Percentiles rank a stretch among this genome's conserved stretches.
Evolutionary conservation across 30 jellyfish, hydroid and myxozoan genomes (phyloP).

Genomic region (Chrysaora quinquecirrha): DNA sequence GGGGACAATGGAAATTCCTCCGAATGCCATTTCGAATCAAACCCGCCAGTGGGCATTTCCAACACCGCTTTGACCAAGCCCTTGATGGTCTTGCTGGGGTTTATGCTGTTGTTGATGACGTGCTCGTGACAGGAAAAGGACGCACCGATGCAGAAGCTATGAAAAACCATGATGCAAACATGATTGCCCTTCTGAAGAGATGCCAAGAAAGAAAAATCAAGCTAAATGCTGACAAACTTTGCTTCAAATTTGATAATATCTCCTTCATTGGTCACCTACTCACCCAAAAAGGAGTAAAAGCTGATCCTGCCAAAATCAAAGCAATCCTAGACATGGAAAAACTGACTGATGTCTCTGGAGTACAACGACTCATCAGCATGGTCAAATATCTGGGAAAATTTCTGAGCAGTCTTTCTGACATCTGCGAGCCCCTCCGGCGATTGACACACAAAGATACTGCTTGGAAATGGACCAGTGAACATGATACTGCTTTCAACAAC

Average conservation of each 20-base stretch:
- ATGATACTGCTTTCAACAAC: too few relatives aligned
- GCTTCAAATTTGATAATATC: constrained; percentile 3
- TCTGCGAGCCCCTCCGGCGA: too few relatives aligned
- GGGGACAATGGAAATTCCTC: constrained; percentile 16
- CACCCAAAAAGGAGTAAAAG: constrained; percentile 17
- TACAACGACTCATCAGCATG: too few relatives aligned
- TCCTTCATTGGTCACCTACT: constrained; percentile 32
- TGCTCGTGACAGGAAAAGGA: constrained; percentile 18
- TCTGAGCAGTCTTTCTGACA: too few relatives aligned
- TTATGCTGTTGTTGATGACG: constrained; percentile 41
- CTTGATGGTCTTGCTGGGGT: background rate
- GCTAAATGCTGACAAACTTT: constrained; percentile 24
- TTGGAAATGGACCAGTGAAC: too few relatives aligned
- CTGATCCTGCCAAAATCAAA: constrained; percentile 15
- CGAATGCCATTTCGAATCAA: constrained; percentile 13
- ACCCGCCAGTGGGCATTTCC: constrained; percentile 35
- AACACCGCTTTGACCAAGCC: constrained; percentile 5
- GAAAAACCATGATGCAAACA: constrained; percentile 21
- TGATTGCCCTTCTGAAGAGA: constrained; percentile 21
- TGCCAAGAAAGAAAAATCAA: constrained; percentile 10
- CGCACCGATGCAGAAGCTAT: background rate
- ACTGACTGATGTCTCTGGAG: too few relatives aligned
- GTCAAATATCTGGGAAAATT: too few relatives aligned
- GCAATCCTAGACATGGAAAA: constrained; percentile 14
- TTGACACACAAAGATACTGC: too few relatives aligned